Conservation (phyloP, 2,888 invertebrate genomes). For the Drosophila monieri region DNA sequence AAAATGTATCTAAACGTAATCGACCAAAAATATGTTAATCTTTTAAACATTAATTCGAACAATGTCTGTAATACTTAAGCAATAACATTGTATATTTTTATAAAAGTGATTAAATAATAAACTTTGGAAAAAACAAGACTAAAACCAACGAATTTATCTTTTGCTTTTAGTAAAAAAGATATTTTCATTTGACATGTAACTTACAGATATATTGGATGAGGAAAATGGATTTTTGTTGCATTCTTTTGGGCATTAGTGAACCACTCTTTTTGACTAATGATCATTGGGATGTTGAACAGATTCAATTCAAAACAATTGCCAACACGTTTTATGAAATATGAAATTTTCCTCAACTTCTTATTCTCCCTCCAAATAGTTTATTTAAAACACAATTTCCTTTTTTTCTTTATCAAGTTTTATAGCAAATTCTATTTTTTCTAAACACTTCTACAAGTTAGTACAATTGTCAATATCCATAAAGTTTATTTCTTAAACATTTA, state of each 20-base stretch:
- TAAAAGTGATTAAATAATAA: slow-evolving; percentile 74
- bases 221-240: not conserved
- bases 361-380: too few relatives aligned
- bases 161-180: not conserved
- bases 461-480: too few relatives aligned
- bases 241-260: not conserved
- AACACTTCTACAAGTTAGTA: too few relatives aligned
- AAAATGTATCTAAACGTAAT: slow-evolving; percentile 47
- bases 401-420: too few relatives aligned
- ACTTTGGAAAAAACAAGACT: slow-evolving; percentile 7
- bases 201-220: not conserved
- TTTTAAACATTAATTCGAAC: slow-evolving; percentile 51
- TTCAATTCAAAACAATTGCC: too few relatives aligned
- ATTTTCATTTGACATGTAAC: not conserved
- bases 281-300: not conserved
- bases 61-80: slow-evolving; percentile 49
- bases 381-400: too few relatives aligned
- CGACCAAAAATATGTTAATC: slow-evolving; percentile 55
- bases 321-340: too few relatives aligned
- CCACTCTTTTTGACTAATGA: not conserved
- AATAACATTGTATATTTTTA: slow-evolving; percentile 71
- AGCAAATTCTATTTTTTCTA: too few relatives aligned
- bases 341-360: too few relatives aligned
- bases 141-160: not conserved
- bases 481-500: too few relatives aligned